Conservation (phyloP, 2,888 invertebrate species). For the Oscheius sp. region DNA sequence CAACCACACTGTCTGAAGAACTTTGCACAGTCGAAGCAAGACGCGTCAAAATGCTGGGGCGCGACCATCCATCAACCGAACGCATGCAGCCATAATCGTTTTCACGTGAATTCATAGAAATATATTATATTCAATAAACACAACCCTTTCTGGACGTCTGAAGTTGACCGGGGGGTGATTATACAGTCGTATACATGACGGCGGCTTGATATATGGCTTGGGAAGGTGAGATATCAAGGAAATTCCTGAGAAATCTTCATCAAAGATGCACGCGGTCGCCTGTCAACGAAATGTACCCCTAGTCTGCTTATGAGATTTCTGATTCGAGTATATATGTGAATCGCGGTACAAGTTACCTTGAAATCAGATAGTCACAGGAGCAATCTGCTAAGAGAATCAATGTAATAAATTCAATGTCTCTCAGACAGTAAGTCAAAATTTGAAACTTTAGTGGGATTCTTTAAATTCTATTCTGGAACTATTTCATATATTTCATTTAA, state of each 20-base stretch:
- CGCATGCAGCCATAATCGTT: constrained; percentile 30
- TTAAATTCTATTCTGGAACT: too few species aligned
- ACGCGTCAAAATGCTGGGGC: constrained; percentile 13
- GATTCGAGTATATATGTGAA: background rate
- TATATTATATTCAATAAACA: too few species aligned
- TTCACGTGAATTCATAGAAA: constrained; percentile 29
- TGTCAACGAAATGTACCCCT: constrained; percentile 22
- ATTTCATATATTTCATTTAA: too few species aligned
- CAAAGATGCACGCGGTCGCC: constrained; percentile 15
- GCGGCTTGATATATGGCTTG: too few species aligned
- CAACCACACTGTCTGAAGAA: constrained; percentile 24
- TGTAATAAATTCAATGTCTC: too few species aligned
- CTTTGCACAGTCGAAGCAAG: constrained; percentile 26
- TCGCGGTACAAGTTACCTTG: background rate
- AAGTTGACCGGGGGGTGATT: too few species aligned
- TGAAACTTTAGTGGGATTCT: too few species aligned
- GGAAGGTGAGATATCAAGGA: background rate
- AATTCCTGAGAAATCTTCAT: constrained; percentile 15
- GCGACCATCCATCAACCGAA: constrained; percentile 26
- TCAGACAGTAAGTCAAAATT: too few species aligned
- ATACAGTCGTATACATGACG: too few species aligned
- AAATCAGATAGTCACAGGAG: too few species aligned
- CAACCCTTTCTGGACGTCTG: too few species aligned
- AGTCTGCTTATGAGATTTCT: constrained; percentile 15
- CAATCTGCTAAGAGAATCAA: too few species aligned